Evolutionary conservation across 1,140 invertebrate genomes (phyloP).

Genomic region (Paralvinella palmiformis): DNA sequence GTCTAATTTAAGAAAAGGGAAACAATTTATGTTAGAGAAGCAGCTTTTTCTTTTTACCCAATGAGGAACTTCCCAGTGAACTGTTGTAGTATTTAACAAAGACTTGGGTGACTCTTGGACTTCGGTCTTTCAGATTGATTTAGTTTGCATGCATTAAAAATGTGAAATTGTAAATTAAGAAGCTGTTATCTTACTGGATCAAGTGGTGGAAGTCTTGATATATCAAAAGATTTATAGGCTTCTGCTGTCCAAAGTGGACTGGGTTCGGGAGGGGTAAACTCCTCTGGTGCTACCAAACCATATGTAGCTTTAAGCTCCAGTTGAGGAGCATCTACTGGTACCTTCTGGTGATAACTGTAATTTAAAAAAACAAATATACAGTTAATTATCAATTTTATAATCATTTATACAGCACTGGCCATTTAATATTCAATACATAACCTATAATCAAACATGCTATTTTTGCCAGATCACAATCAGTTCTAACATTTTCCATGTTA

Average conservation of each 20-base stretch:
- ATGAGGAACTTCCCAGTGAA: background rate
- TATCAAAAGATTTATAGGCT: constrained; percentile 58
- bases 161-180: background rate
- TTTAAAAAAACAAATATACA: too few species aligned
- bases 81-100: background rate
- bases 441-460: too few species aligned
- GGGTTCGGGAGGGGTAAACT: constrained; percentile 56
- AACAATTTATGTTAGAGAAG: background rate
- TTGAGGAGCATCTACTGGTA: constrained; percentile 58
- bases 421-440: too few species aligned
- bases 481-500: too few species aligned
- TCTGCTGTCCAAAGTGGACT: constrained; percentile 58
- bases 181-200: background rate
- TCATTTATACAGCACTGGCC: background rate
- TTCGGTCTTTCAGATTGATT: background rate
- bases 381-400: constrained; percentile 8
- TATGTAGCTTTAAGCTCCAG: constrained; percentile 64
- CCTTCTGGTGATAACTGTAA: constrained; percentile 64
- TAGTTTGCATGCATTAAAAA: background rate
- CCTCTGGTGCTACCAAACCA: constrained; percentile 63
- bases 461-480: too few species aligned
- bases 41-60: background rate
- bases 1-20: too few species aligned
- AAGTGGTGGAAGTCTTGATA: constrained; percentile 33
- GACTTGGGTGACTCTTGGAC: background rate